Conservation (phyloP, 1,140 invertebrate genomes). For the Danaus plexippus region DNA sequence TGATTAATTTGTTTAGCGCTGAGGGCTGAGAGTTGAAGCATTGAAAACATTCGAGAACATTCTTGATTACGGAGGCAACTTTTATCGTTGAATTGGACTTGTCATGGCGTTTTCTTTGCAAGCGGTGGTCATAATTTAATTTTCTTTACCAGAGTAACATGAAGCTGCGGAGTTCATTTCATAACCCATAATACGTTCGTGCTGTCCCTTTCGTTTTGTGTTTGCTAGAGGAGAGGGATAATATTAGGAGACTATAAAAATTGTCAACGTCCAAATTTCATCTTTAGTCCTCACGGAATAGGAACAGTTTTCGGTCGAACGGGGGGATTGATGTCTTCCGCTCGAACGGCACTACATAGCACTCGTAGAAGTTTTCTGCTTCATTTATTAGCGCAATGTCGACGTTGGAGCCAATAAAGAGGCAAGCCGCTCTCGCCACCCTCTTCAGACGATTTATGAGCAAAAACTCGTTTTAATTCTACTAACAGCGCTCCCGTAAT, state of each 20-base stretch:
- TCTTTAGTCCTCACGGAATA: constrained; percentile 36
- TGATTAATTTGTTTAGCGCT: constrained; percentile 21
- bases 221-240: constrained; percentile 29
- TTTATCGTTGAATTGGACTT: constrained; percentile 17
- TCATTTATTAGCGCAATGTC: constrained; percentile 67
- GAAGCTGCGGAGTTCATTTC: constrained; percentile 57
- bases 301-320: constrained; percentile 39
- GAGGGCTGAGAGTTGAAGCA: constrained; percentile 4
- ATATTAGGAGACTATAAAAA: constrained; percentile 34
- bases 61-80: constrained; percentile 15
- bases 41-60: constrained; percentile 25
- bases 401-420: constrained; percentile 60
- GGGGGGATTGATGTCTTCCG: constrained; percentile 35
- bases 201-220: constrained; percentile 28
- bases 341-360: constrained; percentile 50
- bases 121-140: constrained; percentile 59
- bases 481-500: constrained; percentile 64
- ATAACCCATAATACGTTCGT: constrained; percentile 59
- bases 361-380: constrained; percentile 62
- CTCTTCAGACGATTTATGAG: constrained; percentile 64
- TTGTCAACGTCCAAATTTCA: constrained; percentile 39
- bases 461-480: constrained; percentile 62
- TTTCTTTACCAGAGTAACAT: constrained; percentile 51
- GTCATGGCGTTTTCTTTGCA: constrained; percentile 44
- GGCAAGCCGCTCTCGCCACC: constrained; percentile 45